Percentiles rank a stretch among this genome's conserved stretches.
phyloP scores from a whole-genome alignment of 2,113 vertebrate species.

The Sisor rabdophorus region DNA sequence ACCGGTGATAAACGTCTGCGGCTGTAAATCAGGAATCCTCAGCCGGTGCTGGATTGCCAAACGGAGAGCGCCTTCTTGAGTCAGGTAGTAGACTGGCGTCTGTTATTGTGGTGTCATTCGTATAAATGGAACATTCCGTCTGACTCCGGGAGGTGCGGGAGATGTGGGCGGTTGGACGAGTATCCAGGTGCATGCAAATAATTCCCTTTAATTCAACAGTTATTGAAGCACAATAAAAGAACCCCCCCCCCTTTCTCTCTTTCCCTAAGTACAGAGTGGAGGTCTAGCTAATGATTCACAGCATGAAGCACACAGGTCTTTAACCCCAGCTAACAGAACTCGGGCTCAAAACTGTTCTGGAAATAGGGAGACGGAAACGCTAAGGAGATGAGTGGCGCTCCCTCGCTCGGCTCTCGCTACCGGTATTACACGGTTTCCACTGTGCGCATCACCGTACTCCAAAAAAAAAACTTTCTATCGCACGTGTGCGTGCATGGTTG shows the following conservation, averaged over 20 bases:
- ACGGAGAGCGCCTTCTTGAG: neutral
- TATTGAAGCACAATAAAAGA: neutral
- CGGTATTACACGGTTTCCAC: slow-evolving; percentile 36
- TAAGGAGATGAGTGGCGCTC: slow-evolving; percentile 37
- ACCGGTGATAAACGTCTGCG: slow-evolving; percentile 25
- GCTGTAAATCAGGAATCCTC: neutral
- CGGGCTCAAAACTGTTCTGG: slow-evolving; percentile 45
- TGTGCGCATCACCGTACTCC: slow-evolving; percentile 12
- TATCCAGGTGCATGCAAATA: slow-evolving; percentile 16
- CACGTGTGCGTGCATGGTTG: slow-evolving; percentile 5
- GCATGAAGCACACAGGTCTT: slow-evolving; percentile 30
- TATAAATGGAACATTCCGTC: neutral
- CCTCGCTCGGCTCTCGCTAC: slow-evolving; percentile 26
- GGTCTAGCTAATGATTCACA: slow-evolving; percentile 45
- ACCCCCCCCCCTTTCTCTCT: neutral
- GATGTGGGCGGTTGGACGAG: neutral
- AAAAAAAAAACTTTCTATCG: slow-evolving; percentile 18
- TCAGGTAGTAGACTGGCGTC: neutral
- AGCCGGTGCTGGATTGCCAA: neutral
- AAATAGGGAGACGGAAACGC: slow-evolving; percentile 29
- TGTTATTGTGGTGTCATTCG: neutral
- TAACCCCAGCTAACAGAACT: slow-evolving; percentile 46
- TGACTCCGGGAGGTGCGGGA: neutral
- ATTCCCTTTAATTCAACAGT: neutral
- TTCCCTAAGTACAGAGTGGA: neutral